Base-by-base conservation (phyloP, 1,140 invertebrate genomes). In the Cyrtorhinus lividipennis region DNA sequence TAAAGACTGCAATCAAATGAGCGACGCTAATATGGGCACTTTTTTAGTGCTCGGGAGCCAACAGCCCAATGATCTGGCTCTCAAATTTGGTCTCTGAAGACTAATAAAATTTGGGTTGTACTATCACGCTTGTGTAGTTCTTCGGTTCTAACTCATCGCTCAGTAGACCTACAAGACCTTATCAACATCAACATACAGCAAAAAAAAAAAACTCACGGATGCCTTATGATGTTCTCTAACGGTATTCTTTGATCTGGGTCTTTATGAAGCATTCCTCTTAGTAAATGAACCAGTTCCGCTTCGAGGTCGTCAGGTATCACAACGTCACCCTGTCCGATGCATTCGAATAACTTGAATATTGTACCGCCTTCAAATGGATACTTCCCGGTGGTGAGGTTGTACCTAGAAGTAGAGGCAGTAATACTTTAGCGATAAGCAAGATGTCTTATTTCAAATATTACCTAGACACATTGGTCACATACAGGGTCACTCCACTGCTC, bases 361-460 rank as follows among this genome's bases (percentile, higher is more conserved):
- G 90, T 98, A 74, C 95, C 92, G 44, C 94, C 93, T 76, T 97
- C 91, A 75, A 95, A 98, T 62, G 95, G 95, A 80, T 97, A 96
- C 68, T 83, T 74, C 53, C 93, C 92, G n/a, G 92, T 96, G 13
- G 85, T 88, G 73, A 97, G 83, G 77, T 96, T 95, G 72, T 90
- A 95, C 70, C 92, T 95, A 73, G 53, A 80, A 63, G 8, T n/a
- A n/a, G 30, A 64, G n/a, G n/a, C n/a, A n/a, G n/a, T n/a, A n/a
- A n/a, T n/a, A n/a, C n/a, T n/a, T n/a, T n/a, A 66, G 5, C 48
- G 15, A n/a, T 22, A n/a, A 12, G 10, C 13, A 10, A 56, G 20
- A 12, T 56, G 10, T 56, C 10, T 8, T 10, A 8, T 12, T 56
- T 56, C 20, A 56, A 10, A 45, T 12, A 45, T 45, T 12, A n/a